phyloP scores from a whole-genome alignment of 2,797 vertebrate species.

The Peromyscus eremicus region DNA sequence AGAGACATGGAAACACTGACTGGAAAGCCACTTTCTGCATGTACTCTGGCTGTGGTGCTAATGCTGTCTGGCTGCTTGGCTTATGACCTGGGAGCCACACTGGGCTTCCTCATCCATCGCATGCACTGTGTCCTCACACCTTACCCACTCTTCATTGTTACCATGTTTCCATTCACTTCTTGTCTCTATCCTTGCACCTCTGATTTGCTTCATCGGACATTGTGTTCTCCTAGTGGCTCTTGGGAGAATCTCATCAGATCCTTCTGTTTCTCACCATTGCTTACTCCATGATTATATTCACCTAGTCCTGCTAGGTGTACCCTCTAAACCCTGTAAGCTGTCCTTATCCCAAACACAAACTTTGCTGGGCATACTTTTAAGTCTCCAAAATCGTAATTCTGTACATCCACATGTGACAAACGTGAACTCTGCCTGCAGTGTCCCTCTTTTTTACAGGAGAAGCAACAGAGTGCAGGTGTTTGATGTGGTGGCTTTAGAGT shows the following conservation, averaged over 20 bases:
- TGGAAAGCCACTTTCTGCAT: background rate
- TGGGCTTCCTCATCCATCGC: background rate
- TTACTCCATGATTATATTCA: too few relatives aligned
- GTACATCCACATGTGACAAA: accelerated
- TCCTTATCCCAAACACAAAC: background rate
- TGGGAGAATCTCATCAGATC: background rate
- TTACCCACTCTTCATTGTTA: background rate
- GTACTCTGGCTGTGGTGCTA: background rate
- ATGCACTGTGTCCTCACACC: background rate
- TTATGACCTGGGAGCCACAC: background rate
- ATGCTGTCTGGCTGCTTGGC: background rate
- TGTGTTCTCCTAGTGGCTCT: background rate
- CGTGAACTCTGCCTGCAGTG: background rate
- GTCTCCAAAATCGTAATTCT: background rate
- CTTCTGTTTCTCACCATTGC: background rate
- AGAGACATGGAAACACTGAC: background rate
- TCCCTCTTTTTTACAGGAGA: background rate
- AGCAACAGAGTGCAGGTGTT: too few relatives aligned
- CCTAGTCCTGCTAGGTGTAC: background rate
- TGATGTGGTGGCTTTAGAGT: background rate
- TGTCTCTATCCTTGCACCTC: background rate
- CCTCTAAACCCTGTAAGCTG: background rate
- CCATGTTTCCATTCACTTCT: background rate
- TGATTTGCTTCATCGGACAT: background rate
- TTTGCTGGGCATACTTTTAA: background rate